phyloP scores from a whole-genome alignment of 2,797 vertebrate species.

The Epinephelus coioides region DNA sequence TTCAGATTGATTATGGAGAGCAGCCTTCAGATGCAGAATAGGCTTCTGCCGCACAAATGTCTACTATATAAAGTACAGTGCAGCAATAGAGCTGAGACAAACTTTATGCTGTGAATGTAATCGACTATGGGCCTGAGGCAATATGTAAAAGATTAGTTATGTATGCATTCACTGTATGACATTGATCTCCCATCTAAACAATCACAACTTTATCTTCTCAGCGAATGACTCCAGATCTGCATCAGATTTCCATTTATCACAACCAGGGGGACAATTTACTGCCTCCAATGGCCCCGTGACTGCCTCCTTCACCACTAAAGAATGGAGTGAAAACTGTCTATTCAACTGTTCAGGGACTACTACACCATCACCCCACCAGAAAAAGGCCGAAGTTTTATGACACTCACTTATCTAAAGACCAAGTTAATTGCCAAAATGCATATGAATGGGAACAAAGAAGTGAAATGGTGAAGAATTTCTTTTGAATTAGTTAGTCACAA shows the following conservation, averaged over 20 bases:
- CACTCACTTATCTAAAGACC: slow-evolving; percentile 37
- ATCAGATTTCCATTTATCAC: slow-evolving; percentile 41
- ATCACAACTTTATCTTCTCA: slow-evolving; percentile 3
- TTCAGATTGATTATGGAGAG: slow-evolving; percentile 43
- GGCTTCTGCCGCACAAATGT: slow-evolving; percentile 15
- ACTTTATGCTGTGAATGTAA: slow-evolving; percentile 8
- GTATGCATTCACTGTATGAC: slow-evolving; percentile 15
- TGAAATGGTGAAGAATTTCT: slow-evolving; percentile 36
- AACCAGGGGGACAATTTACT: slow-evolving; percentile 13
- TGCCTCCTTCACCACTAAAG: slow-evolving; percentile 12
- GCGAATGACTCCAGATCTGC: slow-evolving; percentile 33
- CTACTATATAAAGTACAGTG: slow-evolving; percentile 8
- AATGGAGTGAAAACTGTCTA: slow-evolving; percentile 27
- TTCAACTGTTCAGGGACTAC: slow-evolving; percentile 27
- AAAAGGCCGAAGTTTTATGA: slow-evolving; percentile 45
- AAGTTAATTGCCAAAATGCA: slow-evolving; percentile 32
- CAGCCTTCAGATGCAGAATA: slow-evolving; percentile 25
- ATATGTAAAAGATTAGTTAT: slow-evolving; percentile 30
- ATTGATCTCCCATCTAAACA: not conserved
- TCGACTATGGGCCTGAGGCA: slow-evolving; percentile 3
- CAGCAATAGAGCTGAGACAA: not conserved
- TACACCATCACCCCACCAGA: slow-evolving; percentile 10
- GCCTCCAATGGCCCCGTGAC: not conserved
- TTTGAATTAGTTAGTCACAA: slow-evolving; percentile 45
- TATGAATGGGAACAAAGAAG: slow-evolving; percentile 53